Conservation (phyloP, 2,797 vertebrate genomes). For the Sebastes jordani region DNA sequence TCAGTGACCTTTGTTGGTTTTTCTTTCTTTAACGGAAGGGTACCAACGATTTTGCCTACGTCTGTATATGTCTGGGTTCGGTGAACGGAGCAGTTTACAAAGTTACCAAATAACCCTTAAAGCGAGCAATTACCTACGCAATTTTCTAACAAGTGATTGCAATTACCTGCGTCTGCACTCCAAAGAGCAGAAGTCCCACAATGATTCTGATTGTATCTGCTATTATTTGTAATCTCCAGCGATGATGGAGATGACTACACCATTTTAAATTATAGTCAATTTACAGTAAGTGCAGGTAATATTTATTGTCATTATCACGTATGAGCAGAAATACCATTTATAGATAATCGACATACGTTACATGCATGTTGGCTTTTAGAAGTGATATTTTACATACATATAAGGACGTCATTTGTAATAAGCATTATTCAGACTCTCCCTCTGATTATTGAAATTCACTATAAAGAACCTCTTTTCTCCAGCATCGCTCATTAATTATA, state of each 20-base stretch:
- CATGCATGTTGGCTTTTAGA: background rate
- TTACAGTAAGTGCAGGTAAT: background rate
- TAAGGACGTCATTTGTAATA: background rate
- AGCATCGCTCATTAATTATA: background rate
- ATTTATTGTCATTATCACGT: background rate
- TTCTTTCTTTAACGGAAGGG: too few relatives aligned
- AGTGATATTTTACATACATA: background rate
- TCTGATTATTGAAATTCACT: background rate
- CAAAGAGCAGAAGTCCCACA: constrained; percentile 17
- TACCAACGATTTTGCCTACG: too few relatives aligned
- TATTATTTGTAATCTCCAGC: constrained; percentile 7
- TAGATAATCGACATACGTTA: background rate
- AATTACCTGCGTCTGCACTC: constrained; percentile 28
- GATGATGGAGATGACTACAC: background rate
- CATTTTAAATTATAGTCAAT: background rate
- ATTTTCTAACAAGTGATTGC: constrained; percentile 34
- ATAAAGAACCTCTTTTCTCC: background rate
- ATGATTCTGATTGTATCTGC: constrained; percentile 7
- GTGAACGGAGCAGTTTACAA: constrained; percentile 12
- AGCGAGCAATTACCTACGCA: constrained; percentile 33
- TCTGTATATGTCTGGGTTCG: background rate
- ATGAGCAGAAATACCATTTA: background rate
- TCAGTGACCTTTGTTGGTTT: too few relatives aligned
- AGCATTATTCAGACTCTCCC: background rate
- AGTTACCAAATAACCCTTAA: constrained; percentile 24